Conservation (phyloP, 2,113 vertebrate species). For the Opisthocomus hoazin region DNA sequence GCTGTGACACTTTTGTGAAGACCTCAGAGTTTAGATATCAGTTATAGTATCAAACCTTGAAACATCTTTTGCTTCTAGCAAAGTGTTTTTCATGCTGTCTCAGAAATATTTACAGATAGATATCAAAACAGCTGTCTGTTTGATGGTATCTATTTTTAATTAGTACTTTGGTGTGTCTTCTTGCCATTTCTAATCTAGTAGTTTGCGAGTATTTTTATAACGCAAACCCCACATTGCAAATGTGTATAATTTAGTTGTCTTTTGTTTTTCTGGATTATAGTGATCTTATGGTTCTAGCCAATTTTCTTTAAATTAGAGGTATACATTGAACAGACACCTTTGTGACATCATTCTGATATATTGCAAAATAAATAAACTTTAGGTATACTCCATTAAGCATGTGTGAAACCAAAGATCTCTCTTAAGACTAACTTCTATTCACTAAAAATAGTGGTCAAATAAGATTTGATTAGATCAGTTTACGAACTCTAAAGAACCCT, state of each 20-base stretch:
- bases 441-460: neutral
- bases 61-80: neutral
- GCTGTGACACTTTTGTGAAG: neutral
- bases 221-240: neutral
- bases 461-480: neutral
- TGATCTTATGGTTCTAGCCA: neutral
- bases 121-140: neutral
- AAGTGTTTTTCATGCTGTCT: neutral
- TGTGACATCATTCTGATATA: neutral
- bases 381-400: neutral
- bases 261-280: neutral
- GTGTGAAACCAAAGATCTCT: neutral
- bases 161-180: neutral
- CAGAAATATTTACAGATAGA: neutral
- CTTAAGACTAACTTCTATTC: neutral
- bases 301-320: neutral
- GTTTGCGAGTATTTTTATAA: neutral
- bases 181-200: neutral
- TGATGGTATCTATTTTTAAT: neutral
- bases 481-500: neutral
- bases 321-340: neutral
- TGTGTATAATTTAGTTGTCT: neutral
- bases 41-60: neutral
- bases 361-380: neutral
- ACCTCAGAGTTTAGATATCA: neutral